Base-by-base conservation (phyloP, 2,113 vertebrate genomes). In the Atrichornis clamosus region DNA sequence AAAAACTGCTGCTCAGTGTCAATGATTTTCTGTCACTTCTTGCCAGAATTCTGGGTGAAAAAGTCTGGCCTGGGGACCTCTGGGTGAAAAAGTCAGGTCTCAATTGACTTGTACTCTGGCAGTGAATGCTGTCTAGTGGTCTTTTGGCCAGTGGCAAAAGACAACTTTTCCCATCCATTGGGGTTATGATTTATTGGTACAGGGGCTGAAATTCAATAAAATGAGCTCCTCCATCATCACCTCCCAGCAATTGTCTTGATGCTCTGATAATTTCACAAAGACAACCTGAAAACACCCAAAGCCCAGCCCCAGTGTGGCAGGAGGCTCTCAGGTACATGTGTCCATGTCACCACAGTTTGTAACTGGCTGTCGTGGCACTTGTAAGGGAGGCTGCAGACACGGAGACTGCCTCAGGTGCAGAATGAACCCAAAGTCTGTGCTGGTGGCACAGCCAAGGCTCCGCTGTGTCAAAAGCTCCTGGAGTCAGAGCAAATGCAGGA, bases 11-110 rank as follows among this genome's bases (percentile, higher is more conserved):
- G 80, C 58, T 86, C 37, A 39, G 80, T 28, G 28, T 55, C 76
- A 94, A 79, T 46, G 92, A 95, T 90, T 86, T 96, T 84, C 95
- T 95, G 90, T 92, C 88, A 87, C 65, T 89, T 79, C 70, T 90
- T 78, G 69, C 64, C 64, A 90, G 58, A 83, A 75, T 55, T 41
- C 76, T 30, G 55, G 84, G 74, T 62, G 63, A 70, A 50, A n/a
- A 89, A 91, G 84, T 37, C 53, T 84, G 72, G 60, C 68, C 79
- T 88, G 84, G 17, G 56, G 82, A 95, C 80, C 58, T 87, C 9
- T 8, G 62, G 53, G 64, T 92, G 56, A 82, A 84, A 81, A 87
- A 63, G 69, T 55, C 65, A 35, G 41, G 69, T 84, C 82, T 86
- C 64, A 88, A 88, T 86, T 78, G 85, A 95, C 85, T 92, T 52